A percentile compares a stretch with the other conserved stretches of the same genome.
These are phyloP conservation scores for Avahi laniger DNA, from an alignment of 2,797 vertebrate species.

Conservation along the genomic window DNA sequence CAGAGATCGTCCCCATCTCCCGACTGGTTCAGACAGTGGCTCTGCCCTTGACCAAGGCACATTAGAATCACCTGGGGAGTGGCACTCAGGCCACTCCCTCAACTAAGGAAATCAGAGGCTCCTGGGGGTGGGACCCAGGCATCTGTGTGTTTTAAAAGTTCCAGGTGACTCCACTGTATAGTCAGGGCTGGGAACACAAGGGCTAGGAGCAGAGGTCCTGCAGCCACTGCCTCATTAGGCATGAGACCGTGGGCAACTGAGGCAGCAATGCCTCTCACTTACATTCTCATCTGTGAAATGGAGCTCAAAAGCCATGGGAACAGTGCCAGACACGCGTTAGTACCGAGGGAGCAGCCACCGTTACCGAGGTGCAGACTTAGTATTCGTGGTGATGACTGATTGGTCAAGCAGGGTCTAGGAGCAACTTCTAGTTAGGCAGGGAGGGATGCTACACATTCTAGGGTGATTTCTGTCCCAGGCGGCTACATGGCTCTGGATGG, in stretches of 20 bases:
- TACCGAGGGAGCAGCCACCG: accelerated
- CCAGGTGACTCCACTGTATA: not conserved
- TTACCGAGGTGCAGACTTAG: accelerated
- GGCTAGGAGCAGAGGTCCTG: not conserved
- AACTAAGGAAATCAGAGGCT: not conserved
- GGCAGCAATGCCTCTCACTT: not conserved
- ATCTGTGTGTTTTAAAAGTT: not conserved
- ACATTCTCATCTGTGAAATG: not conserved
- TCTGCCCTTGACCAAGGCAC: not conserved
- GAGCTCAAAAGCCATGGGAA: not conserved
- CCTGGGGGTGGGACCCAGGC: not conserved
- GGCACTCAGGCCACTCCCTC: not conserved
- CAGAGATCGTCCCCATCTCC: not conserved
- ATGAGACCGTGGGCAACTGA: too few relatives aligned
- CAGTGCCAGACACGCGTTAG: accelerated
- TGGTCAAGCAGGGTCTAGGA: not conserved
- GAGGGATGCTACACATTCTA: not conserved
- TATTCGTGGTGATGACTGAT: not conserved
- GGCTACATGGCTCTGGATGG: not conserved
- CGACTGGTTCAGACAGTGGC: not conserved
- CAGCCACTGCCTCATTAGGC: not conserved
- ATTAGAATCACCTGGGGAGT: not conserved
- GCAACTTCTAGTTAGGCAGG: accelerated
- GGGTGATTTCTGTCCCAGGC: not conserved
- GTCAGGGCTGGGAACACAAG: not conserved